phyloP scores from a whole-genome alignment of 2,113 vertebrate species.

The Hypomesus transpacificus region DNA sequence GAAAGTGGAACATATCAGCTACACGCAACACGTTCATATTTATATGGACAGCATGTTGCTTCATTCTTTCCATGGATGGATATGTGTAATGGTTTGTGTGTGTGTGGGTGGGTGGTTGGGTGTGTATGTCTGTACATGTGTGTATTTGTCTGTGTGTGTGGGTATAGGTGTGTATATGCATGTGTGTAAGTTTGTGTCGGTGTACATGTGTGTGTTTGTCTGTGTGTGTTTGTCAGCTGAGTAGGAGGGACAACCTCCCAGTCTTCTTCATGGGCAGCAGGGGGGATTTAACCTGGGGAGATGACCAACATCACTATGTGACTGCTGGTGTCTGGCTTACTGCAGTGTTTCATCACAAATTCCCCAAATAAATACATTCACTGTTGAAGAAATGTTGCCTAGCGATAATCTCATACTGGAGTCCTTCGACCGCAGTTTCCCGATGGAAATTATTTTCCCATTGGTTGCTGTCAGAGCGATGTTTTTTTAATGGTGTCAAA shows the following conservation, averaged over 20 bases:
- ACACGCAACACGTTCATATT: neutral
- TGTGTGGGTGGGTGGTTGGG: neutral
- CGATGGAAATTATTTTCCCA: neutral
- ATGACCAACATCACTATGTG: conserved; percentile 43
- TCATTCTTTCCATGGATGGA: conserved; percentile 3
- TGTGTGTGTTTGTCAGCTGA: neutral
- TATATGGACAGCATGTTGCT: too few species aligned
- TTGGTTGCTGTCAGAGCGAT: neutral
- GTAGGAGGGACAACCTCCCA: neutral
- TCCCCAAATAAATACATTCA: neutral
- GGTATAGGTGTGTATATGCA: neutral
- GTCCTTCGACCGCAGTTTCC: neutral
- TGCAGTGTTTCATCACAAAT: neutral
- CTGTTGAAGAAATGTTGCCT: neutral
- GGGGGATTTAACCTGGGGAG: conserved; percentile 50
- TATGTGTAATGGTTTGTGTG: neutral
- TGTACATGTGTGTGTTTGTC: conserved; percentile 11
- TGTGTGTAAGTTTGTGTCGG: neutral
- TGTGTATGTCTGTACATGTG: conserved; percentile 2
- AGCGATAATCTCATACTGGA: conserved; percentile 3
- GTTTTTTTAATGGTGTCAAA: neutral
- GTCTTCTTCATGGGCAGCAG: conserved; percentile 28
- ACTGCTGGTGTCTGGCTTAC: neutral
- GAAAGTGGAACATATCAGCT: neutral
- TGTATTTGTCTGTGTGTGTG: conserved; percentile 21